Conservation (phyloP, 2,797 vertebrate species). For the Fistularia tabacaria region DNA sequence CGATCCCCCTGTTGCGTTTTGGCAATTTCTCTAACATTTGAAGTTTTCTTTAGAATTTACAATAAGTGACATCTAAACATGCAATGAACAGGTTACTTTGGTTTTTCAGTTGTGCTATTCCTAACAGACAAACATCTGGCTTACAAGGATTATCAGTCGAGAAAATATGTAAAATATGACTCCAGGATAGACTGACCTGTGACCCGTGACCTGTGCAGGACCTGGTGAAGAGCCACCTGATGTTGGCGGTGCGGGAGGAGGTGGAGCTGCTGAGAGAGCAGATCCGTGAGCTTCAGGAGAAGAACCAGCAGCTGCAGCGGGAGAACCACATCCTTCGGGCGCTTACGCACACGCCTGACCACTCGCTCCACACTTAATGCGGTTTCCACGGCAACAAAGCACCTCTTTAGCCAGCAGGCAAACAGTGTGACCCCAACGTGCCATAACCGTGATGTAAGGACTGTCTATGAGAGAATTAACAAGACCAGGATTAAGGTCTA, state of each 20-base stretch:
- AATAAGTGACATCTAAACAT: no score
- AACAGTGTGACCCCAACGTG: not conserved
- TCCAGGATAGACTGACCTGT: not conserved
- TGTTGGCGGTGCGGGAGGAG: slow-evolving; percentile 83
- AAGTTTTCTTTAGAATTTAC: no score
- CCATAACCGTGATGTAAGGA: not conserved
- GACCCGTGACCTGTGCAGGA: slow-evolving; percentile 62
- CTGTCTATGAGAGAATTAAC: not conserved
- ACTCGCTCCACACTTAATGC: not conserved
- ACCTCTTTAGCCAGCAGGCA: no score
- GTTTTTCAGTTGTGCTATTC: no score
- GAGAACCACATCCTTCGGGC: slow-evolving; percentile 79
- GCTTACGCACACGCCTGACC: slow-evolving; percentile 49
- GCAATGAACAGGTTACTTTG: no score
- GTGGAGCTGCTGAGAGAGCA: slow-evolving; percentile 80
- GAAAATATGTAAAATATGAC: no score
- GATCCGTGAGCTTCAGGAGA: slow-evolving; percentile 79
- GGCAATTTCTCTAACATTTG: no score
- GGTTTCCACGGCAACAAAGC: no score
- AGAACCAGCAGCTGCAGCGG: slow-evolving; percentile 78
- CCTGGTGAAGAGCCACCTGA: slow-evolving; percentile 84
- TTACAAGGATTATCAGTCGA: no score
- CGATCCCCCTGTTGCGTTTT: no score
- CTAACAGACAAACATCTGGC: no score
- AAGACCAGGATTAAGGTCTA: not conserved